Percentiles rank a stretch among this genome's conserved stretches.
phyloP scores from a whole-genome alignment of 2,888 invertebrate species.

The Acrobasis suavella region DNA sequence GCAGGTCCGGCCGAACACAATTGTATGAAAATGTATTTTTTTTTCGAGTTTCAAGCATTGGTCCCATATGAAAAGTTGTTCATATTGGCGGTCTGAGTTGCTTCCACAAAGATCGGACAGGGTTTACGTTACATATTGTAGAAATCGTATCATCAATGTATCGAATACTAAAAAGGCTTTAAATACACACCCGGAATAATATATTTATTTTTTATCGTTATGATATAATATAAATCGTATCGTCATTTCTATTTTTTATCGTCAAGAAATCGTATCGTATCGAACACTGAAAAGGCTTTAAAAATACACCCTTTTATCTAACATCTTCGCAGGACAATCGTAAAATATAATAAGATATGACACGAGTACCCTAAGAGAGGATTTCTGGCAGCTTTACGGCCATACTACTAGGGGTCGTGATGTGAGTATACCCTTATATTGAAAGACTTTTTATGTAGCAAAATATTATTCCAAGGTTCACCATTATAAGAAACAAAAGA shows the following conservation, averaged over 20 bases:
- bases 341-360: constrained; percentile 45
- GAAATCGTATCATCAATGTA: no score
- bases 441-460: neutral
- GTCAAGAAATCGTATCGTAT: constrained; percentile 15
- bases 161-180: no score
- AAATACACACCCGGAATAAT: no score
- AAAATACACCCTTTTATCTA: constrained; percentile 36
- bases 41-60: no score
- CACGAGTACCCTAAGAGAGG: constrained; percentile 34
- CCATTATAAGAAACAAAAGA: constrained; percentile 2
- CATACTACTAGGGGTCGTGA: constrained; percentile 1
- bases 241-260: no score
- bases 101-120: no score
- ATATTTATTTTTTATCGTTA: no score
- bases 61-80: no score
- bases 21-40: no score
- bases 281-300: constrained; percentile 25
- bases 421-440: neutral
- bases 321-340: constrained; percentile 46
- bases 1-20: no score
- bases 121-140: no score
- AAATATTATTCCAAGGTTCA: constrained; percentile 4
- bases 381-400: constrained; percentile 24
- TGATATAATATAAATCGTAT: constrained; percentile 6
- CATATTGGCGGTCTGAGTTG: no score